These are phyloP conservation scores for Alloplasta piceator DNA, from an alignment of 2,888 invertebrate genomes.

Conservation along the genomic window DNA sequence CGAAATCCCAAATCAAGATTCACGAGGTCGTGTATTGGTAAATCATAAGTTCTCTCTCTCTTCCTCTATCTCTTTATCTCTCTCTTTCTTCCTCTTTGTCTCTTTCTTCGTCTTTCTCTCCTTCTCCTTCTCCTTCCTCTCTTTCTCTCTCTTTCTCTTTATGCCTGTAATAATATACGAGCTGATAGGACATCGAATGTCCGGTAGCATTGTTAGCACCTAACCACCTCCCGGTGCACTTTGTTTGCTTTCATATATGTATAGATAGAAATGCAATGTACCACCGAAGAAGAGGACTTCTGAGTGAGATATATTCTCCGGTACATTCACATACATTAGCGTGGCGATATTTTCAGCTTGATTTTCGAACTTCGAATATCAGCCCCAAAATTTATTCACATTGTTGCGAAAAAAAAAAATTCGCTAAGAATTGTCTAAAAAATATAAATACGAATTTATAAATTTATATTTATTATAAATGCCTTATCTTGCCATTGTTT, in stretches of 20 bases:
- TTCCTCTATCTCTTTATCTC: not conserved
- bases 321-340: no score
- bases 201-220: slow-evolving; percentile 74
- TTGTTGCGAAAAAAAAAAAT: no score
- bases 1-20: not conserved
- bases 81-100: no score
- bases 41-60: slow-evolving; percentile 25
- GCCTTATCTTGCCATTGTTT: no score
- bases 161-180: slow-evolving; percentile 15
- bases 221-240: slow-evolving; percentile 68
- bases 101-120: not conserved
- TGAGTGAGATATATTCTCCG: not conserved
- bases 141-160: not conserved
- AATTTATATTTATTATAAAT: no score
- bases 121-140: not conserved
- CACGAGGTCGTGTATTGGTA: not conserved
- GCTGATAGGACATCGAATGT: slow-evolving; percentile 62
- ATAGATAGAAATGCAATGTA: slow-evolving; percentile 68
- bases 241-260: slow-evolving; percentile 72
- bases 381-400: no score
- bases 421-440: no score
- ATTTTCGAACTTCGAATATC: no score
- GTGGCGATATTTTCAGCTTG: no score
- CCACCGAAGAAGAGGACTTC: slow-evolving; percentile 36
- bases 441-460: no score